A percentile compares a stretch with the other conserved stretches of the same genome.
Evolutionary conservation across 2,888 invertebrate species (phyloP).

Genomic region (Thymelicus acteon): DNA sequence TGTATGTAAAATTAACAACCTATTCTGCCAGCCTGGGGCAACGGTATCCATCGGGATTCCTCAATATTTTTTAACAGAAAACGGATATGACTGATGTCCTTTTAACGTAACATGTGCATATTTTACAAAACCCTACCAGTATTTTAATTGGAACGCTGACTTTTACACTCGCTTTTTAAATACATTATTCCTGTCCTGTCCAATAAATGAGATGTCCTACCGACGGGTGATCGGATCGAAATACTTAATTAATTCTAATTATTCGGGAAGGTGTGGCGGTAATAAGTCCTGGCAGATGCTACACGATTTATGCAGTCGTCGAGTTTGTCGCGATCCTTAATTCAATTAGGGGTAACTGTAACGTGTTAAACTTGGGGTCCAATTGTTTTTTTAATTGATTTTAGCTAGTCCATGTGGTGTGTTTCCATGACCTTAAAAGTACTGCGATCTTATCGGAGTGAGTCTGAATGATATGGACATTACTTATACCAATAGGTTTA

Average conservation of each 20-base stretch:
- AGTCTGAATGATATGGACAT: too few relatives aligned
- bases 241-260: conserved; percentile 9
- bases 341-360: conserved; percentile 17
- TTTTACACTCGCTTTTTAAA: conserved; percentile 2
- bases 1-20: too few relatives aligned
- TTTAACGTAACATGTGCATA: not conserved
- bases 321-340: not conserved
- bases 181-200: not conserved
- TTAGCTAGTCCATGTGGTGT: too few relatives aligned
- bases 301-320: conserved; percentile 6
- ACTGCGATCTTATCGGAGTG: too few relatives aligned
- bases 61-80: too few relatives aligned
- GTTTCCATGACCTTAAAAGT: too few relatives aligned
- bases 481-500: too few relatives aligned
- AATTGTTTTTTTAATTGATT: not conserved
- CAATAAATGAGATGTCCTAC: not conserved
- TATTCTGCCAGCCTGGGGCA: too few relatives aligned
- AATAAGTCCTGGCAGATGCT: conserved; percentile 7
- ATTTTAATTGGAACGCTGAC: not conserved
- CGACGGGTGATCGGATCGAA: conserved; percentile 1
- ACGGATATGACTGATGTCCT: too few relatives aligned
- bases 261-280: conserved; percentile 15
- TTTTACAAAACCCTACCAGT: not conserved
- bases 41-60: too few relatives aligned
- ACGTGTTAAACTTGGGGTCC: not conserved